These are phyloP conservation scores for human (Homo sapiens) DNA, from an alignment of 2,113 vertebrate genomes.

Conservation along the genomic window DNA sequence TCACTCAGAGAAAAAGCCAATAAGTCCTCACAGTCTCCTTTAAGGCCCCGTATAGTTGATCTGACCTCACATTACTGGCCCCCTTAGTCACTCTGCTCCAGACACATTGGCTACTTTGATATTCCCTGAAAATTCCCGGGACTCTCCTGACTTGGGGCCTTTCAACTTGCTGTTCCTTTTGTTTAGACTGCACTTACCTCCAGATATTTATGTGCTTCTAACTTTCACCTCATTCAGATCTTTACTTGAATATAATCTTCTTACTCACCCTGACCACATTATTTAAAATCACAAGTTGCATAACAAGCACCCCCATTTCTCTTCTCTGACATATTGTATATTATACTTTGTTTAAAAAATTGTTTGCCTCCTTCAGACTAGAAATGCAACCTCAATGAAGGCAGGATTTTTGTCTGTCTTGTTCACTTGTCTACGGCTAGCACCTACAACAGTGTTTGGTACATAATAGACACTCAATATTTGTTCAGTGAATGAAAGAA, in stretches of 20 bases:
- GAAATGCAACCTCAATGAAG: not conserved
- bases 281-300: not conserved
- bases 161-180: not conserved
- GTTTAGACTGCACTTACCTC: not conserved
- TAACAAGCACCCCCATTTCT: not conserved
- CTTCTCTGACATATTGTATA: not conserved
- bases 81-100: not conserved
- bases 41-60: not conserved
- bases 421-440: not conserved
- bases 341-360: not conserved
- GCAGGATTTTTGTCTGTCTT: not conserved
- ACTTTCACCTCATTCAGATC: not conserved
- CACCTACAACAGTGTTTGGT: not conserved
- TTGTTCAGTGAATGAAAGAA: not conserved
- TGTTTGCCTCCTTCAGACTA: not conserved
- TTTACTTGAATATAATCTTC: not conserved
- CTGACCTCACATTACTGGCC: not conserved
- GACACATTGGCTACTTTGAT: not conserved
- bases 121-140: not conserved
- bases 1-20: not conserved
- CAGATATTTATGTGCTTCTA: not conserved
- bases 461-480: not conserved
- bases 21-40: not conserved
- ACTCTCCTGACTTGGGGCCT: not conserved
- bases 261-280: not conserved